Base-by-base conservation (phyloP, 1,140 invertebrate species). In the Eriosoma lanigerum region DNA sequence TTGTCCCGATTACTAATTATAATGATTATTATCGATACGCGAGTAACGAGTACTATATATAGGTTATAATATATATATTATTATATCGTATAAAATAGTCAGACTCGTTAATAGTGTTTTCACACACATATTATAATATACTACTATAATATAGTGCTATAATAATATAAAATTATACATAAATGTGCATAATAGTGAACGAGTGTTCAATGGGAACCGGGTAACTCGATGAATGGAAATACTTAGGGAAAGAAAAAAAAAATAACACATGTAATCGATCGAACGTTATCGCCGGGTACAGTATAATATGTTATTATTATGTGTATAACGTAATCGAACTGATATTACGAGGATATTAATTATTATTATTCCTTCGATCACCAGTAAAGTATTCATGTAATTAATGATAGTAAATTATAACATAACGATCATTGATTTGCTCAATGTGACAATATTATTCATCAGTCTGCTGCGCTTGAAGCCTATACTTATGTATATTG, bases 181-280 rank as follows among this genome's bases (percentile, higher is more conserved):
- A 38, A 38, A 38, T 38, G 32, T 38, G 32, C 32, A 38, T 8
- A 38, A 4, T 38, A 38, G 3, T 38, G 8, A 38, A 38, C 32
- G 32, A 38, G 32, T 38, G 32, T 38, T 38, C 32, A 78, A 78
- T 62, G 75, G 56, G 56, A 56, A 58, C 52, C 75, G 24, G 13
- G 15, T 76, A 58, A 52, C 48, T 13, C 24, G 68, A 78, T 78
- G 75, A 78, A 78, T 78, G 75, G 75, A 78, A 78, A 78, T 62
- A 24, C 38, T 60, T 58, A 10, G 6, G 38, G 24, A 60, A 60
- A 60, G 19, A 44, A 15, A 38, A 38, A 38, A 8, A 38, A 38
- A 38, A 38, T 4, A 8, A 21, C 21, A 10, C 24, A 19, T 4
- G 56, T 78, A 78, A 78, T 78, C 75, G 54, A 78, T 56, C 72